Evolutionary conservation across 2,797 vertebrate genomes (phyloP).

Genomic region (Sebastes flavidus): DNA sequence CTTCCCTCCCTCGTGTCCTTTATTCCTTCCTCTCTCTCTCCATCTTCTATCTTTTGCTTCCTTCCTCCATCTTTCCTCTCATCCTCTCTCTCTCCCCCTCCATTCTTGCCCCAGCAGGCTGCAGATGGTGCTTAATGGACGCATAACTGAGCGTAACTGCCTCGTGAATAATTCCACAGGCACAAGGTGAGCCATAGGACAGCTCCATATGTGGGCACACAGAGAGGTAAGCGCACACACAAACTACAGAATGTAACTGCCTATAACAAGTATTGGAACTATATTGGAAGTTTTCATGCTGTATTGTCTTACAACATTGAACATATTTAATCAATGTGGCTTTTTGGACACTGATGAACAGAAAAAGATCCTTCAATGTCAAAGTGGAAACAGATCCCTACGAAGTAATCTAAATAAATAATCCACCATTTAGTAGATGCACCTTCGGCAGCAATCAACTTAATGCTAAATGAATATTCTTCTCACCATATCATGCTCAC

Average conservation of each 20-base stretch:
- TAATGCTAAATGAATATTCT: too few relatives aligned
- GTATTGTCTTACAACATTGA: too few relatives aligned
- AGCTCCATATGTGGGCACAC: conserved; percentile 26
- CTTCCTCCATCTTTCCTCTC: not conserved
- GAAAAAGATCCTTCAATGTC: too few relatives aligned
- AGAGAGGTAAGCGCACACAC: not conserved
- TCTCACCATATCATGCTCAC: not conserved
- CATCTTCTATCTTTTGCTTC: not conserved
- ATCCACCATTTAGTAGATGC: too few relatives aligned
- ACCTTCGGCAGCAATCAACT: too few relatives aligned
- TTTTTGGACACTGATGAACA: too few relatives aligned
- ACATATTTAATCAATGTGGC: not conserved
- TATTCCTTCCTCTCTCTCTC: not conserved
- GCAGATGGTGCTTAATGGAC: conserved; percentile 72
- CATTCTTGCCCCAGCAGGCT: conserved; percentile 42
- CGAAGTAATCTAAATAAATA: too few relatives aligned
- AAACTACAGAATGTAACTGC: not conserved
- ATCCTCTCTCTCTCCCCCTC: conserved; percentile 1
- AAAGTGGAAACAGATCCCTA: too few relatives aligned
- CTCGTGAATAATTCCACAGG: conserved; percentile 70
- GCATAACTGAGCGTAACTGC: conserved; percentile 66
- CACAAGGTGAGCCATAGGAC: conserved; percentile 67
- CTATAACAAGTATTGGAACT: too few relatives aligned
- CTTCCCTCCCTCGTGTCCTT: not conserved
- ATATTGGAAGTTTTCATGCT: too few relatives aligned